These are phyloP conservation scores for Drosophila fungiperda DNA, from an alignment of 2,888 invertebrate genomes.

Conservation along the genomic window DNA sequence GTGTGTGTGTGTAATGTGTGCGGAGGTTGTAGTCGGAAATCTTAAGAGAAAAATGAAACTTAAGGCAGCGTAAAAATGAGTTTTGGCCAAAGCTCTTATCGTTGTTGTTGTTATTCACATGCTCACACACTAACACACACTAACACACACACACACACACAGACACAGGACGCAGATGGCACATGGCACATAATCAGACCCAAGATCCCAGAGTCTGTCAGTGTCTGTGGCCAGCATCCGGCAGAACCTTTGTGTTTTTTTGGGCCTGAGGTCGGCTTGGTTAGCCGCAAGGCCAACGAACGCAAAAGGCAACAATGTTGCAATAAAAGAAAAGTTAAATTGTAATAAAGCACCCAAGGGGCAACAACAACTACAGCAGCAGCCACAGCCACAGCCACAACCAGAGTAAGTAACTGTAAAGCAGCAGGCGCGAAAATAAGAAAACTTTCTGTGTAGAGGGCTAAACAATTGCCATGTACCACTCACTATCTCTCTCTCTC, in stretches of 20 bases:
- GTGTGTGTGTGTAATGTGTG: background rate
- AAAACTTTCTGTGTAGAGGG: slow-evolving; percentile 61
- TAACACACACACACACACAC: slow-evolving; percentile 7
- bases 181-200: slow-evolving; percentile 58
- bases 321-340: slow-evolving; percentile 79
- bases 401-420: slow-evolving; percentile 27
- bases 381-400: slow-evolving; percentile 19
- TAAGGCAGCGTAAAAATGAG: slow-evolving; percentile 58
- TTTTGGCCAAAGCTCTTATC: slow-evolving; percentile 11
- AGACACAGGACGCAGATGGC: slow-evolving; percentile 1
- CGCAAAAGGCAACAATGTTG: slow-evolving; percentile 66
- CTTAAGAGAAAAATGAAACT: slow-evolving; percentile 50
- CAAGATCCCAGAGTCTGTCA: slow-evolving; percentile 41
- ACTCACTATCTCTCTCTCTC: background rate
- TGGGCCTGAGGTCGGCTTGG: slow-evolving; percentile 16
- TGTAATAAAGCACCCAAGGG: slow-evolving; percentile 75
- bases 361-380: slow-evolving; percentile 39
- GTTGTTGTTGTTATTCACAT: slow-evolving; percentile 29
- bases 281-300: slow-evolving; percentile 57
- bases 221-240: slow-evolving; percentile 35
- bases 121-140: slow-evolving; percentile 5
- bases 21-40: slow-evolving; percentile 25
- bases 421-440: slow-evolving; percentile 68
- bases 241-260: slow-evolving; percentile 31
- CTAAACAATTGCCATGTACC: slow-evolving; percentile 65